phyloP scores from a whole-genome alignment of 2,888 invertebrate genomes.

The Drosophila mimica region DNA sequence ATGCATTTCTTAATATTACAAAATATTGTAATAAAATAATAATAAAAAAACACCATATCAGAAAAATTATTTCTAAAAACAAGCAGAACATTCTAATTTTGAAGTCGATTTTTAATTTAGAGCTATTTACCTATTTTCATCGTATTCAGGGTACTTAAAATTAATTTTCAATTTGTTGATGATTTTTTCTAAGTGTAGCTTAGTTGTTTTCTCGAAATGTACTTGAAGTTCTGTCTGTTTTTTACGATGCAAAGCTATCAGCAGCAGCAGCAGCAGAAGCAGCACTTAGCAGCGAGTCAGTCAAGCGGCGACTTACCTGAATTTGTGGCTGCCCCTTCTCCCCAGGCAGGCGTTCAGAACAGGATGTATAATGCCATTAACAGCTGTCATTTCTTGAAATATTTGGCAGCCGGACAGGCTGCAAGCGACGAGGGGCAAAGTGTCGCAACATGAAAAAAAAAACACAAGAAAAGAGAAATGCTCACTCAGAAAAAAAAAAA shows the following conservation, averaged over 20 bases:
- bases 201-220: neutral
- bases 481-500: neutral
- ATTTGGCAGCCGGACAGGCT: slow-evolving; percentile 69
- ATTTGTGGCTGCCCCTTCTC: neutral
- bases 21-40: neutral
- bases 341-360: slow-evolving; percentile 12
- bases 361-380: slow-evolving; percentile 76
- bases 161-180: neutral
- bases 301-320: slow-evolving; percentile 47
- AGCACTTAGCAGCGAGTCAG: slow-evolving; percentile 52
- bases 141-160: neutral
- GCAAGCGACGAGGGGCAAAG: slow-evolving; percentile 3
- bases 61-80: neutral
- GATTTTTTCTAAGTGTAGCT: neutral
- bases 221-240: neutral
- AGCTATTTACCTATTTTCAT: neutral
- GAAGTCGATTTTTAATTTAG: neutral
- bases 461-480: slow-evolving; percentile 12
- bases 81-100: no score
- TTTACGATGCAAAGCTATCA: neutral
- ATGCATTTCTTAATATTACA: neutral
- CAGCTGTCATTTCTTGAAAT: slow-evolving; percentile 78
- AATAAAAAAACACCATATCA: no score
- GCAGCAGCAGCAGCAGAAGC: slow-evolving; percentile 26
- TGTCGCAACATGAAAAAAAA: slow-evolving; percentile 26